Evolutionary conservation across 2,797 vertebrate genomes (phyloP), one percentile per base, ranked within the genome.

Genomic region (Pogonophryne albipinna): DNA sequence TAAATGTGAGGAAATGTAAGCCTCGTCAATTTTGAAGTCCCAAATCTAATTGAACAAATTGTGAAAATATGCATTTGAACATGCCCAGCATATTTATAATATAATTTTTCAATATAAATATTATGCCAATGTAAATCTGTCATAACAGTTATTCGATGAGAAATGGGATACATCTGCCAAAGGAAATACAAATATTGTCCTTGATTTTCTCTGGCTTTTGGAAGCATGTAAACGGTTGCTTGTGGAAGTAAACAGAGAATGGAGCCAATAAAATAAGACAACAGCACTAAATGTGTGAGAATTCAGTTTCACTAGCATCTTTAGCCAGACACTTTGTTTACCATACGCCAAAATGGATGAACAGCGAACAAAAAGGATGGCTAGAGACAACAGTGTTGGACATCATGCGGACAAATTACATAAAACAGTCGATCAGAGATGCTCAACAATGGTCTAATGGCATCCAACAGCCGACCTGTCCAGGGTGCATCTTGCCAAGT

Each of bases 301-400:
- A 5, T 44, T 4, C 49, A 63, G 51, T 58, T 71, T 44, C 6
- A 13, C 0, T 45, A 2, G 41, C 3, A 23, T 50, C 23, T 65
- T 10, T 14, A 47, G n/a, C 31, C 58, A 78, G 62, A 71, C 57
- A 63, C 19, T 16, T 9, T 50, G 20, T 10, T 4, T 27, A 64
- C 47, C 13, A 13, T 19, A 7, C 14, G 12, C 19, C 34, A 66
- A 60, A 64, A 56, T n/a, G 49, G 19, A 17, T 34, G n/a, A 71
- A 58, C 34, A n/a, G 34, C 34, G 31, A 4, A 45, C 16, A 3
- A 41, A n/a, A 34, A 49, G 47, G 20, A 14, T 3, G 55, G 4
- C 23, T 11, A 7, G 15, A 66, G 14, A 14, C 6, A 46, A 56
- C 14, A 11, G 41, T 34, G 42, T 44, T 46, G 23, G 50, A 59